Conservation (phyloP, 2,113 vertebrate genomes). For the Sinocyclocheilus maitianheensis region DNA sequence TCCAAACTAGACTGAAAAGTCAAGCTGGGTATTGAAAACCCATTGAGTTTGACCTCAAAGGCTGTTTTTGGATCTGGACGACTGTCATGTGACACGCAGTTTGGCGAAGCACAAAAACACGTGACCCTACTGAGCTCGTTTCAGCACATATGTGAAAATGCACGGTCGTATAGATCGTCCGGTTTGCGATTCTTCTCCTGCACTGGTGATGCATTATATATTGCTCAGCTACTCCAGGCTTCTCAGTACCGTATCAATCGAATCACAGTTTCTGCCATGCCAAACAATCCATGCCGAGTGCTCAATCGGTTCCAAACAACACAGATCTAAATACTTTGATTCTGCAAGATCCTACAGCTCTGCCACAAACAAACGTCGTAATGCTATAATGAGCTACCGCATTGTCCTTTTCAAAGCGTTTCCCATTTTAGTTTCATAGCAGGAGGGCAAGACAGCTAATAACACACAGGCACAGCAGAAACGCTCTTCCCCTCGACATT, state of each 20-base stretch:
- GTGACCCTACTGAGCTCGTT: background rate
- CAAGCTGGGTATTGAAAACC: background rate
- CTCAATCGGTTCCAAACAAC: background rate
- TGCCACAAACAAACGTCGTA: slow-evolving; percentile 11
- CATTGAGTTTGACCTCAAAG: slow-evolving; percentile 16
- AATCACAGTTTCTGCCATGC: background rate
- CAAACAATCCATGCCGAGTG: background rate
- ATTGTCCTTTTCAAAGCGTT: slow-evolving; percentile 31
- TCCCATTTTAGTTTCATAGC: slow-evolving; percentile 34
- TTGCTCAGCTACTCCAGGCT: too few species aligned
- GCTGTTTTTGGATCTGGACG: background rate
- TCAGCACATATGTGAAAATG: background rate
- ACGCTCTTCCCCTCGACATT: slow-evolving; percentile 65
- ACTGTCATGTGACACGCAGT: background rate
- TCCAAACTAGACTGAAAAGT: slow-evolving; percentile 17
- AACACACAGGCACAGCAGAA: slow-evolving; percentile 57
- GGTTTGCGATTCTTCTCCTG: background rate
- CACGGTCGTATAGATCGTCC: background rate
- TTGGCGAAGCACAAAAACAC: background rate
- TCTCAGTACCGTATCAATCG: background rate
- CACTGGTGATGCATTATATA: background rate
- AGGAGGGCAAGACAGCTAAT: slow-evolving; percentile 40
- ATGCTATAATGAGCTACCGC: background rate
- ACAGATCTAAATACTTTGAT: background rate
- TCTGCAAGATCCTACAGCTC: background rate